Percentiles rank a stretch among this genome's conserved stretches.
phyloP scores from a whole-genome alignment of 1,140 invertebrate species.

The Cyphomyrmex costatus region DNA sequence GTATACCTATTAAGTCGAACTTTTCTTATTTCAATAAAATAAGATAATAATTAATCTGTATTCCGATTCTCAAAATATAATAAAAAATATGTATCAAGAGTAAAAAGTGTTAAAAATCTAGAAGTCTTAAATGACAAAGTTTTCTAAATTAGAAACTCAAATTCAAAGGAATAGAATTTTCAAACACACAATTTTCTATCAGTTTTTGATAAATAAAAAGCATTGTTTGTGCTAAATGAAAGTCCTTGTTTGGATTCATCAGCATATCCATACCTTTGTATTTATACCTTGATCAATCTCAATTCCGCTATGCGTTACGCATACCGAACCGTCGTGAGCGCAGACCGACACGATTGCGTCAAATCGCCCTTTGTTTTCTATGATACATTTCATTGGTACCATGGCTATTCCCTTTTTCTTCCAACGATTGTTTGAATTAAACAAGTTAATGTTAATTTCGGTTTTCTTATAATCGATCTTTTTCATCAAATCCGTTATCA shows the following conservation, averaged over 20 bases:
- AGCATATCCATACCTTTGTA: constrained; percentile 85
- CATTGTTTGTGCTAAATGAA: too few species aligned
- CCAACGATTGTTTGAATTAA: constrained; percentile 92
- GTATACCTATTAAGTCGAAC: background rate
- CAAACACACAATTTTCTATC: background rate
- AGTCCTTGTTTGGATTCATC: background rate
- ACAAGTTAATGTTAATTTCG: constrained; percentile 85
- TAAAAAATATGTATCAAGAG: too few species aligned
- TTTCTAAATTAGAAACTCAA: background rate
- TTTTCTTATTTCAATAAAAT: background rate
- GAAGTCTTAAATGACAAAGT: background rate
- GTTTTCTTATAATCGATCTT: constrained; percentile 88
- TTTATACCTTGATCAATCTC: too few species aligned
- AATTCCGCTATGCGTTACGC: constrained; percentile 88
- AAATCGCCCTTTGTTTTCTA: constrained; percentile 85
- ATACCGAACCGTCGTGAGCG: constrained; percentile 92
- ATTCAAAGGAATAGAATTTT: background rate
- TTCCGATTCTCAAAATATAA: too few species aligned
- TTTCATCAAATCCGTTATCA: constrained; percentile 88
- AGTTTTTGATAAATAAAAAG: background rate
- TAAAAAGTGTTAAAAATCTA: background rate
- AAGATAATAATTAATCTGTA: background rate
- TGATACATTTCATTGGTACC: constrained; percentile 89
- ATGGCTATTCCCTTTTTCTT: constrained; percentile 91
- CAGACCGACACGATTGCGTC: constrained; percentile 91